Conservation (phyloP, 2,797 vertebrate species). For the Carcharodon carcharias region DNA sequence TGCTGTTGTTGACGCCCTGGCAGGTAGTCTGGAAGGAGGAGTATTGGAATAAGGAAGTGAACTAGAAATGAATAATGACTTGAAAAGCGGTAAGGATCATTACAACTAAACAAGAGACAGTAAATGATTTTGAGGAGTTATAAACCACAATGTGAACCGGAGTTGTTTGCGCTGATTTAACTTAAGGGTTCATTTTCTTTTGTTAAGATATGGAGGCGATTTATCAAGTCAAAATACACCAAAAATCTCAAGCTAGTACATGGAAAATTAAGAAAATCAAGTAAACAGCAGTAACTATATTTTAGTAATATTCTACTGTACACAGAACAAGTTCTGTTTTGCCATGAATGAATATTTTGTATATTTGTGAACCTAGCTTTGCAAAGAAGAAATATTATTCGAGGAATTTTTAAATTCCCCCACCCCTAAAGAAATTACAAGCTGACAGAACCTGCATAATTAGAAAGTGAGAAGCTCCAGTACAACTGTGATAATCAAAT, state of each 20-base stretch:
- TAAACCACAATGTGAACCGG: neutral
- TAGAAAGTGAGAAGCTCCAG: constrained; percentile 87
- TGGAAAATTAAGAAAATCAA: neutral
- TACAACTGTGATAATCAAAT: constrained; percentile 98
- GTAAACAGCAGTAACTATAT: neutral
- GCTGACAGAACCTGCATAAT: constrained; percentile 95
- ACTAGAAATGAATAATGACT: neutral
- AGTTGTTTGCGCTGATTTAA: neutral
- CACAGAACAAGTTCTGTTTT: constrained; percentile 96
- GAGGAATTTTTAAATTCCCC: constrained; percentile 47
- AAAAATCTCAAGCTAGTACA: neutral
- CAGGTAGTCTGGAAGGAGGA: neutral
- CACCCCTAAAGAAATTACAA: constrained; percentile 63
- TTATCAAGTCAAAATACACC: neutral
- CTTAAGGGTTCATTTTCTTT: neutral
- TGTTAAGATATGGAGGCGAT: neutral
- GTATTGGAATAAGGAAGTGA: neutral
- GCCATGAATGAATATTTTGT: constrained; percentile 97
- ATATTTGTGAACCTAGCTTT: constrained; percentile 97
- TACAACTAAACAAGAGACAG: too few species aligned
- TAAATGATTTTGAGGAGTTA: neutral
- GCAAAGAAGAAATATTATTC: constrained; percentile 45
- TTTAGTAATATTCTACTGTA: constrained; percentile 69
- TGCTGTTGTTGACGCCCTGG: neutral
- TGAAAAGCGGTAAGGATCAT: neutral